Percentiles rank a stretch among this genome's conserved stretches.
These are phyloP conservation scores for Dinomys branickii DNA, from an alignment of 2,113 vertebrate genomes.

Conservation along the genomic window DNA sequence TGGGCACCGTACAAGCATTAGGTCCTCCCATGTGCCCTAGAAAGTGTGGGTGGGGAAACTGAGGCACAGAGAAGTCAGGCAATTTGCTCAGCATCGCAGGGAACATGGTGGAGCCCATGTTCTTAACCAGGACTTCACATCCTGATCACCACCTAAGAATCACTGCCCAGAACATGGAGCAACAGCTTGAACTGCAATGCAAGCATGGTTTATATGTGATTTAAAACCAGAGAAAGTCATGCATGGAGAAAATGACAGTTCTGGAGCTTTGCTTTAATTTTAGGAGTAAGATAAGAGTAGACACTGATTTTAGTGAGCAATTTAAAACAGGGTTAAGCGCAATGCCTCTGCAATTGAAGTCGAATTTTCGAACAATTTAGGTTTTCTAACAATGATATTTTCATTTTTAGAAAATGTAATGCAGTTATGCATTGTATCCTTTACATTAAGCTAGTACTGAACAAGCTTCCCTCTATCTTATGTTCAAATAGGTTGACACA, in stretches of 20 bases:
- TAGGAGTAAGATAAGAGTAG: background rate
- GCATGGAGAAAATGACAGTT: background rate
- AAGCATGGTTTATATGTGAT: background rate
- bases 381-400: background rate
- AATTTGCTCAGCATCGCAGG: background rate
- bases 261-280: background rate
- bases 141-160: too few relatives aligned
- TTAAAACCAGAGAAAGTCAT: background rate
- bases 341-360: background rate
- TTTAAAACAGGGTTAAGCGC: background rate
- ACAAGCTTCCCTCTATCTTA: background rate
- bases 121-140: background rate
- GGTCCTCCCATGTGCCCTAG: background rate
- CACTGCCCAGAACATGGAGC: background rate
- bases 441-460: background rate
- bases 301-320: background rate
- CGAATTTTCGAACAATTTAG: background rate
- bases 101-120: background rate
- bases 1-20: background rate
- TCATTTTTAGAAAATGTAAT: background rate
- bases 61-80: background rate
- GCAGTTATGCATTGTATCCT: background rate
- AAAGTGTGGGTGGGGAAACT: background rate
- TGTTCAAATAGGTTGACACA: background rate
- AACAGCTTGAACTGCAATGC: background rate